These are phyloP conservation scores for Sphinx pinastri DNA, from an alignment of 2,888 invertebrate species.

Conservation along the genomic window DNA sequence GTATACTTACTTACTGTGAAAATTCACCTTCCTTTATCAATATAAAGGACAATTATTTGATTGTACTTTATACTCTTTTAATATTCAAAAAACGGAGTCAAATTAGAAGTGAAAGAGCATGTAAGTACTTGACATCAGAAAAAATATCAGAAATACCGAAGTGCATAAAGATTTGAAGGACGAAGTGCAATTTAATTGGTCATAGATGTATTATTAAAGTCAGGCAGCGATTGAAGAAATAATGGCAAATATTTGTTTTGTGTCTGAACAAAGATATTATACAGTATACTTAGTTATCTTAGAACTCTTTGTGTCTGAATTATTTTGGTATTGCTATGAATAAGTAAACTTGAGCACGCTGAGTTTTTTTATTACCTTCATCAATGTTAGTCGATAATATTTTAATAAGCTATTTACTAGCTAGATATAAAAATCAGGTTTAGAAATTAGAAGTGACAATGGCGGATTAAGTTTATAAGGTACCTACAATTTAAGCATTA, in stretches of 20 bases:
- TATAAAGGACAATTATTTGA: not conserved
- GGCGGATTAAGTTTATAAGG: conserved; percentile 4
- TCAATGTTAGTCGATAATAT: too few species aligned
- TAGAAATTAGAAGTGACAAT: not conserved
- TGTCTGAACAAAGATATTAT: too few species aligned
- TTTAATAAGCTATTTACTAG: too few species aligned
- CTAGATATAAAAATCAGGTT: not conserved
- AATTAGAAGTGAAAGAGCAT: conserved; percentile 64
- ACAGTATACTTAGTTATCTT: too few species aligned
- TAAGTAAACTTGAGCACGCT: too few species aligned
- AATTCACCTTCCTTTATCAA: not conserved
- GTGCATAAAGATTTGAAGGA: not conserved
- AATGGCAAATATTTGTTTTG: too few species aligned
- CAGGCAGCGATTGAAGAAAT: too few species aligned
- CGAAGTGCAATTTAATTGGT: too few species aligned
- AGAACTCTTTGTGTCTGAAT: too few species aligned
- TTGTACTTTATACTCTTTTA: conserved; percentile 69
- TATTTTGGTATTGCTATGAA: too few species aligned
- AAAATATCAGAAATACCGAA: not conserved
- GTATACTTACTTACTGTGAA: not conserved
- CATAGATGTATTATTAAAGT: too few species aligned
- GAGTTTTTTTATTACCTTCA: not conserved
- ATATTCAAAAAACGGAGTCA: conserved; percentile 47
- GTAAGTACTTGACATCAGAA: conserved; percentile 44
- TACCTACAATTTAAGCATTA: conserved; percentile 5